Percentiles rank a stretch among this genome's conserved stretches.
These are phyloP conservation scores for Orbicella faveolata DNA, from an alignment of 64 coral and sea anemone species.

Conservation along the genomic window DNA sequence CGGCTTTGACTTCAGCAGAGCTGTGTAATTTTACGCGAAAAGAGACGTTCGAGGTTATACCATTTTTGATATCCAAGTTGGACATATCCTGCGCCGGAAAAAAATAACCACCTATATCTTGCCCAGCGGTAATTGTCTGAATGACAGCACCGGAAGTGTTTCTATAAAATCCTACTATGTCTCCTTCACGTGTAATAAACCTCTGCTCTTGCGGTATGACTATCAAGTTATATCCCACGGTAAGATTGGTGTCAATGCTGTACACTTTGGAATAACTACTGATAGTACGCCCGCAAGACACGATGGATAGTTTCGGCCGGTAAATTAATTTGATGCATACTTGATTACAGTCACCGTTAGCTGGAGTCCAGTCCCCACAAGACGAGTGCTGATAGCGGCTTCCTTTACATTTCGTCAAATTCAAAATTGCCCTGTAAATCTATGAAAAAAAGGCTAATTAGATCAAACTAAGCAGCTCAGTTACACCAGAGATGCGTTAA, in stretches of 20 bases:
- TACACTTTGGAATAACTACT: constrained; percentile 22
- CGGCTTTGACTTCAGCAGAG: neutral
- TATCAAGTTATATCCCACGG: constrained; percentile 49
- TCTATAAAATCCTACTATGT: constrained; percentile 23
- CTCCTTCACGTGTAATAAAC: constrained; percentile 9
- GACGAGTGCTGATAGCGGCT: neutral
- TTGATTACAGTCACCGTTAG: neutral
- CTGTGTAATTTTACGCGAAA: constrained; percentile 31
- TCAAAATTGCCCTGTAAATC: constrained; percentile 28
- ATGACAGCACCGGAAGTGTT: neutral
- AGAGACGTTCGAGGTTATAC: neutral
- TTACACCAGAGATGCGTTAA: no score
- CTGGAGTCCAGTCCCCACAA: neutral
- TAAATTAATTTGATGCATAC: neutral
- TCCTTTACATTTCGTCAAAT: neutral
- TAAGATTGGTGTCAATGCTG: constrained; percentile 17
- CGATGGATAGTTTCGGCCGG: neutral
- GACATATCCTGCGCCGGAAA: neutral
- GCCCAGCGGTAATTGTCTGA: neutral
- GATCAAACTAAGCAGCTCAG: no score
- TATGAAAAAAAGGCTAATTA: neutral
- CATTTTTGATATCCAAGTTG: neutral
- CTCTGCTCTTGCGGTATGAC: constrained; percentile 6
- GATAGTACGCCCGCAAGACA: neutral
- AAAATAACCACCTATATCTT: neutral